Conservation (phyloP, 2,888 invertebrate genomes). For the Ophion obscuratus region DNA sequence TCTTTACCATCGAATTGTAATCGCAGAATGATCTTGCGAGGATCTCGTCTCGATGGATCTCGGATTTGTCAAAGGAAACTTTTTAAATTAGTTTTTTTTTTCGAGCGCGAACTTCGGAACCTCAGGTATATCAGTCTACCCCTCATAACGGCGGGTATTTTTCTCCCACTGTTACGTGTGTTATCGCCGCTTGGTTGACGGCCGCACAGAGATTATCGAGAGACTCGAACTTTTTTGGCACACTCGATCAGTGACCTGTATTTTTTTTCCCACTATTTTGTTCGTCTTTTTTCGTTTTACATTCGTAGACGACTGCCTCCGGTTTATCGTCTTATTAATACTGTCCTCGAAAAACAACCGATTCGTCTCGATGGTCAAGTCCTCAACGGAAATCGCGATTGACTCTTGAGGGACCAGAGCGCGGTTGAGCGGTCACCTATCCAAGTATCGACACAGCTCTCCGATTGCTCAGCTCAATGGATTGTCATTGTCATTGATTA, state of each 20-base stretch:
- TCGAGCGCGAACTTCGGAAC: no score
- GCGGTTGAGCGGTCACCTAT: no score
- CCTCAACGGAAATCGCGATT: neutral
- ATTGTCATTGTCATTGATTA: no score
- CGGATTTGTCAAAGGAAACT: neutral
- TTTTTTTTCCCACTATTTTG: neutral
- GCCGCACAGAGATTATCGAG: neutral
- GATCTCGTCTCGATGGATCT: neutral
- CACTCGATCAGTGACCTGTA: constrained; percentile 1
- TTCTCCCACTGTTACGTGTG: neutral
- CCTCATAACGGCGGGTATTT: neutral
- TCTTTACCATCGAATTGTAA: neutral
- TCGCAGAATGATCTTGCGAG: neutral
- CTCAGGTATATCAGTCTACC: neutral
- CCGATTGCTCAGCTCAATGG: no score
- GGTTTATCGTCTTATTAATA: neutral
- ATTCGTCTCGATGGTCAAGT: neutral
- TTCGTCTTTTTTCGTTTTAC: neutral
- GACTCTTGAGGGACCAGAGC: no score
- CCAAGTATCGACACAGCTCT: no score
- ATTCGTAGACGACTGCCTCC: neutral
- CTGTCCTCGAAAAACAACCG: neutral
- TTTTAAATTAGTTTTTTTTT: no score
- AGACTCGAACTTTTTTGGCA: neutral
- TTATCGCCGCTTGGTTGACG: neutral